These are phyloP conservation scores for Clivina fossor DNA, from an alignment of 2,888 invertebrate species.

Conservation along the genomic window DNA sequence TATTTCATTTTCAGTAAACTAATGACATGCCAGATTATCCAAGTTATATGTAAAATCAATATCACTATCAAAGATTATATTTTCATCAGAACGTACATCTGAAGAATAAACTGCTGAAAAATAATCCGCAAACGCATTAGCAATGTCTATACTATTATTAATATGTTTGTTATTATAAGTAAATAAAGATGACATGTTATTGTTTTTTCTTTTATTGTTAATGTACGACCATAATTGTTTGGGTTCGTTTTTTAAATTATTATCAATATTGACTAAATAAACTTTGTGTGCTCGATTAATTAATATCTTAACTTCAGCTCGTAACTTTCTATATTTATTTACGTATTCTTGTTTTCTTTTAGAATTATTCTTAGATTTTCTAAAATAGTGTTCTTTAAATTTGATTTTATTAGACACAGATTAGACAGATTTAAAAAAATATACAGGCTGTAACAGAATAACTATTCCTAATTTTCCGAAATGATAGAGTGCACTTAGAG, in stretches of 20 bases:
- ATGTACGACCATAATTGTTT: background rate
- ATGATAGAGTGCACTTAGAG: too few species aligned
- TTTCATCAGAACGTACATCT: background rate
- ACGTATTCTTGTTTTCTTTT: background rate
- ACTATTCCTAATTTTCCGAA: too few species aligned
- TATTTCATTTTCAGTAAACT: background rate
- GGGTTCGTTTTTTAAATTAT: background rate
- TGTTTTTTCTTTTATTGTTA: slow-evolving; percentile 5
- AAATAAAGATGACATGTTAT: background rate
- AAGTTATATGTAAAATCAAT: background rate
- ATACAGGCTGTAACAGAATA: too few species aligned
- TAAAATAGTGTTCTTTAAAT: background rate
- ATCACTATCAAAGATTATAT: background rate
- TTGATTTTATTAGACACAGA: too few species aligned
- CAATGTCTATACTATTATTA: background rate
- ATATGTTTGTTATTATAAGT: background rate
- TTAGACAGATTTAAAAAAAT: too few species aligned
- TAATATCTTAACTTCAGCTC: background rate
- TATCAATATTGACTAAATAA: background rate
- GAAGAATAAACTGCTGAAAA: too few species aligned
- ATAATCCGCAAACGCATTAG: background rate
- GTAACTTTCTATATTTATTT: background rate
- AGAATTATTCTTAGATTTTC: background rate
- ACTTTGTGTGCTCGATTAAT: background rate
- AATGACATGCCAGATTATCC: background rate